Evolutionary conservation across 2,113 vertebrate genomes (phyloP).

Genomic region (Proteles cristata): DNA sequence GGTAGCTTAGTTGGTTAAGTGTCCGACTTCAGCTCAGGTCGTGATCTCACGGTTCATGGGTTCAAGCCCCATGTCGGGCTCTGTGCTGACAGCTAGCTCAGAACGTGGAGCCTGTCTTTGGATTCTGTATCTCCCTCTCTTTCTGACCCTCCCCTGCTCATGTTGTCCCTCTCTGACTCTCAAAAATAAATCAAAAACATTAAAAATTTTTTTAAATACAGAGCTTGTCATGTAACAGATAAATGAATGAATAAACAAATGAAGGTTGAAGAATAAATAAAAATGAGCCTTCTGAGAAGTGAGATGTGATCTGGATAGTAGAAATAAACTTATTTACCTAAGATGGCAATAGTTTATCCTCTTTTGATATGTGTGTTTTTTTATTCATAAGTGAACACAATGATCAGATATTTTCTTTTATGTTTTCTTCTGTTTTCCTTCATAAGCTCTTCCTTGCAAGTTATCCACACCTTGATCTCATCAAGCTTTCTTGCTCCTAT

Average conservation of each 20-base stretch:
- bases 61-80: too few species aligned
- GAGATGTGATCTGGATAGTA: not conserved
- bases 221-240: not conserved
- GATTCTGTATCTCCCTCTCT: too few species aligned
- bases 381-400: not conserved
- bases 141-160: too few species aligned
- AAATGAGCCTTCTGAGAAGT: conserved; percentile 26
- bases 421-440: not conserved
- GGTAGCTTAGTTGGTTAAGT: too few species aligned
- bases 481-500: not conserved
- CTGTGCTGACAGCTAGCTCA: too few species aligned
- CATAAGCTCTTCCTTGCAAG: not conserved
- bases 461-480: not conserved
- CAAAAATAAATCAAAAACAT: too few species aligned
- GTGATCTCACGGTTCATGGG: too few species aligned
- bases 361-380: not conserved
- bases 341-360: not conserved
- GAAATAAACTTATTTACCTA: not conserved
- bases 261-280: not conserved
- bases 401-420: not conserved
- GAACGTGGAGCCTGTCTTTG: too few species aligned
- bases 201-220: too few species aligned
- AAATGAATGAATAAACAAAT: not conserved
- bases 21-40: too few species aligned
- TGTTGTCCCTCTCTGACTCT: too few species aligned